Evolutionary conservation across 1,140 invertebrate species (phyloP).

Genomic region (Leptonema lineaticorne): DNA sequence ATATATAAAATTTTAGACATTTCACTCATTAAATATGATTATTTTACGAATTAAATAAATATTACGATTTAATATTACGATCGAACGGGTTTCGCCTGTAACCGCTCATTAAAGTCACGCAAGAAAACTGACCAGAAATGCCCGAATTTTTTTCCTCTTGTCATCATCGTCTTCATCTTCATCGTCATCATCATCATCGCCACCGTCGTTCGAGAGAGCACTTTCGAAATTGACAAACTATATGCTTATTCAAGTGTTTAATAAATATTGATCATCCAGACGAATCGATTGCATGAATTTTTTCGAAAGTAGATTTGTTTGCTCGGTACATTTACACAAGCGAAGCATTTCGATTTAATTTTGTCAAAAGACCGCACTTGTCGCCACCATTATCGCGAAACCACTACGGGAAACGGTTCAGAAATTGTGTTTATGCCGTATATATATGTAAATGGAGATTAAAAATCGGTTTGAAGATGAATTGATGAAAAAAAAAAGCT

Average conservation of each 20-base stretch:
- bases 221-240: slow-evolving; percentile 32
- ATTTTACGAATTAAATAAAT: too few species aligned
- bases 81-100: background rate
- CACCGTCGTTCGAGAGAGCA: slow-evolving; percentile 3
- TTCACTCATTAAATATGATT: too few species aligned
- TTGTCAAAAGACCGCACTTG: slow-evolving; percentile 11
- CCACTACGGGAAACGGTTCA: too few species aligned
- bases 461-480: too few species aligned
- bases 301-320: slow-evolving; percentile 35
- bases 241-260: slow-evolving; percentile 37
- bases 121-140: slow-evolving; percentile 29
- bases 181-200: background rate
- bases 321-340: slow-evolving; percentile 22
- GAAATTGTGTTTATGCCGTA: too few species aligned
- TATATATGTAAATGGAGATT: too few species aligned
- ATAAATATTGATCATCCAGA: slow-evolving; percentile 38
- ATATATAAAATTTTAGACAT: too few species aligned
- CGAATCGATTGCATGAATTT: slow-evolving; percentile 36
- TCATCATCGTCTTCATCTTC: background rate
- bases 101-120: slow-evolving; percentile 24
- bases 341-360: slow-evolving; percentile 11
- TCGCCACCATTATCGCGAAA: slow-evolving; percentile 10
- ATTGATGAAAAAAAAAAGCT: too few species aligned
- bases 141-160: slow-evolving; percentile 18
- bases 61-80: too few species aligned